Evolutionary conservation across 1,140 invertebrate genomes (phyloP).

Genomic region (Grapholita molesta): DNA sequence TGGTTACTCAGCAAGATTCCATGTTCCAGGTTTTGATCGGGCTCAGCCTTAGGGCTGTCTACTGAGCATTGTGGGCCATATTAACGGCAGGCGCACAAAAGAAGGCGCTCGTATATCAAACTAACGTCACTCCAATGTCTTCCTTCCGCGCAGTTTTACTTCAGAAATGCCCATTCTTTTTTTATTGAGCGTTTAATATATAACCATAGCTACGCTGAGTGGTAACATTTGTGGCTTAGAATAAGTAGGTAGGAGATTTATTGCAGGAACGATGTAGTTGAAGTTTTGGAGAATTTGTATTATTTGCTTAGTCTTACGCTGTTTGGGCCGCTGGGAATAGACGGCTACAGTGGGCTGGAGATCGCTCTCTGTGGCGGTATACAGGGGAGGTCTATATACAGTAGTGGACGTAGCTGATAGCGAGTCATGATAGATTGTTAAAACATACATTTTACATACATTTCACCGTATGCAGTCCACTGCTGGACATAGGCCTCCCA

Average conservation of each 20-base stretch:
- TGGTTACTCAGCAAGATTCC: background rate
- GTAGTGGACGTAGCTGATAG: too few species aligned
- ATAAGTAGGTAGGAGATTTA: background rate
- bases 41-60: conserved; percentile 34
- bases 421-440: too few species aligned
- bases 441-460: too few species aligned
- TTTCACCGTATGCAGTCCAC: too few species aligned
- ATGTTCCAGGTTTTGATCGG: background rate
- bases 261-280: background rate
- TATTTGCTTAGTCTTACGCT: background rate
- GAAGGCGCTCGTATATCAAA: conserved; percentile 70
- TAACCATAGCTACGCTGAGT: background rate
- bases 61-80: conserved; percentile 57
- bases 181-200: conserved; percentile 64
- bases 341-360: too few species aligned
- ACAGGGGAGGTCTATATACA: too few species aligned
- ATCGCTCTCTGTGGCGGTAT: too few species aligned
- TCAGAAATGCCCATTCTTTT: conserved; percentile 57
- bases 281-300: background rate
- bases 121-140: conserved; percentile 73
- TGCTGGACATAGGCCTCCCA: too few species aligned
- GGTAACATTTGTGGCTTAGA: background rate
- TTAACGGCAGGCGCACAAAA: conserved; percentile 69
- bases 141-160: conserved; percentile 66
- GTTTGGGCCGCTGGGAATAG: too few species aligned